A percentile compares a stretch with the other conserved stretches of the same genome.
Evolutionary conservation across 2,888 invertebrate genomes (phyloP).

Genomic region (Cryptus viduatorius): DNA sequence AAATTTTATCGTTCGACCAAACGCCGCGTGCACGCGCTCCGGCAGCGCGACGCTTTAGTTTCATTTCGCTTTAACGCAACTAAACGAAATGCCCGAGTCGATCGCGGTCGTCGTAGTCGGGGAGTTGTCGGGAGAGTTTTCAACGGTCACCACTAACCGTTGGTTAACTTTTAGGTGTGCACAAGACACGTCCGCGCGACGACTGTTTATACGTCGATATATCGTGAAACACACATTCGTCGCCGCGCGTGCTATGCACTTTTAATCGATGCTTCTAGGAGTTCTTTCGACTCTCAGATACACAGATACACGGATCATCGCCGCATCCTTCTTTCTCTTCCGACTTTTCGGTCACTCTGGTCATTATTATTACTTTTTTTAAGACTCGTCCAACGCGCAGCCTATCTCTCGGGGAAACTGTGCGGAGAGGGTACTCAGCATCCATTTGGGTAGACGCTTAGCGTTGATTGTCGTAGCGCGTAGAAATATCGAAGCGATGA

Average conservation of each 20-base stretch:
- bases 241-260: conserved; percentile 9
- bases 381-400: not conserved
- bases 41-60: not conserved
- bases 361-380: not conserved
- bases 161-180: conserved; percentile 16
- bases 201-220: not conserved
- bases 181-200: conserved; percentile 26
- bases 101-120: not conserved
- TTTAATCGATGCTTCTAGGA: conserved; percentile 22
- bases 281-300: conserved; percentile 12
- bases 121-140: conserved; percentile 19
- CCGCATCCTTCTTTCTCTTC: conserved; percentile 19
- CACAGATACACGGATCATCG: not conserved
- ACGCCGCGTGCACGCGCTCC: not conserved
- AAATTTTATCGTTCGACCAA: conserved; percentile 17
- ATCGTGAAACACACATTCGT: conserved; percentile 25
- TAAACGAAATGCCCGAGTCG: not conserved
- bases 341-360: conserved; percentile 19
- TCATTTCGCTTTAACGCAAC: conserved; percentile 13
- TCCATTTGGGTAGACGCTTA: conserved; percentile 29
- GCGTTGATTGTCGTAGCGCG: conserved; percentile 11
- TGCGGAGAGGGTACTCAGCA: conserved; percentile 17
- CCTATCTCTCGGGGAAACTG: conserved; percentile 6
- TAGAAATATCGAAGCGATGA: conserved; percentile 23
- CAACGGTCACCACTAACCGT: conserved; percentile 18